These are phyloP conservation scores for Nematolebias whitei DNA, from an alignment of 2,113 vertebrate genomes.

Conservation along the genomic window DNA sequence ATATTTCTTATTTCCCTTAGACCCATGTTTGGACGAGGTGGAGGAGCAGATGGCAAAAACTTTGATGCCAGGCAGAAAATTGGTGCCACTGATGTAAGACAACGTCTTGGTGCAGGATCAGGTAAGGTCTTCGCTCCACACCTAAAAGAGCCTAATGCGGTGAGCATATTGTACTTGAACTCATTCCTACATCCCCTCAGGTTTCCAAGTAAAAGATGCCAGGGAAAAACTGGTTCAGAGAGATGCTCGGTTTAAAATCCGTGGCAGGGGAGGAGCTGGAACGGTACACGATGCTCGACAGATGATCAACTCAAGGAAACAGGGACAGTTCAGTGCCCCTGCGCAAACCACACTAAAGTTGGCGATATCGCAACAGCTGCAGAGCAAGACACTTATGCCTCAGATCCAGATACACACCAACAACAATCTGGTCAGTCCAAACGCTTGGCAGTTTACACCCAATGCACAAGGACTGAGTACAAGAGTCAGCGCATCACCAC, in stretches of 20 bases:
- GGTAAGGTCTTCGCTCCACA: constrained; percentile 33
- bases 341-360: constrained; percentile 38
- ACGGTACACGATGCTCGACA: constrained; percentile 89
- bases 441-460: constrained; percentile 59
- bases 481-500: constrained; percentile 53
- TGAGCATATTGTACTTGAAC: background rate
- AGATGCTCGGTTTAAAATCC: constrained; percentile 93
- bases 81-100: constrained; percentile 86
- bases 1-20: constrained; percentile 33
- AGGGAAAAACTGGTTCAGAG: constrained; percentile 92
- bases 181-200: constrained; percentile 24
- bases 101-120: constrained; percentile 81
- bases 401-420: constrained; percentile 74
- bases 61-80: constrained; percentile 97
- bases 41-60: constrained; percentile 73
- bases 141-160: background rate
- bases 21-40: constrained; percentile 56
- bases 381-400: constrained; percentile 56
- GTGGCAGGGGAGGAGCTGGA: constrained; percentile 78
- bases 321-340: constrained; percentile 49
- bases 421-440: constrained; percentile 37
- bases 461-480: constrained; percentile 57
- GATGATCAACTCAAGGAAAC: constrained; percentile 95
- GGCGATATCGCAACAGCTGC: constrained; percentile 49
- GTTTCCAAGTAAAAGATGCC: constrained; percentile 87